phyloP scores from a whole-genome alignment of 2,113 vertebrate species.

The Anolis carolinensis region DNA sequence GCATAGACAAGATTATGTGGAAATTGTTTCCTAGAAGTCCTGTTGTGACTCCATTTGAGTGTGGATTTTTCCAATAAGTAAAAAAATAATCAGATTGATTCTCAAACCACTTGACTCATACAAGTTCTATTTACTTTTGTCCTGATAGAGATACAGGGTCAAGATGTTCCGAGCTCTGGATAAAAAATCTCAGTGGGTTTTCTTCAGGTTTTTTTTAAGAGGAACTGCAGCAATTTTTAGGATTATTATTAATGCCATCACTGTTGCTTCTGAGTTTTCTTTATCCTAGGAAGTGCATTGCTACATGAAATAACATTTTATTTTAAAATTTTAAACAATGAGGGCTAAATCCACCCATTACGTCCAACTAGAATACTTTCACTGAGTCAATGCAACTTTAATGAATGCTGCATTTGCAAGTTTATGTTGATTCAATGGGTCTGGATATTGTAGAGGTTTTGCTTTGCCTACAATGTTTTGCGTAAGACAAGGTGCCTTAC shows the following conservation, averaged over 20 bases:
- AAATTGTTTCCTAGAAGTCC: not conserved
- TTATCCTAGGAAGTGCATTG: not conserved
- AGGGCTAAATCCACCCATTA: not conserved
- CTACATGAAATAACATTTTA: not conserved
- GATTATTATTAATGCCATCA: conserved; percentile 47
- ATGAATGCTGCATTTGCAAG: not conserved
- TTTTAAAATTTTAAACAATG: not conserved
- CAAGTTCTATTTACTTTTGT: not conserved
- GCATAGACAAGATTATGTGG: not conserved
- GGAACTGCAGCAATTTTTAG: conserved; percentile 39
- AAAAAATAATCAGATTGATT: not conserved
- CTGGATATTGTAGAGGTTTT: not conserved
- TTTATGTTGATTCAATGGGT: too few relatives aligned
- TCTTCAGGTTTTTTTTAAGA: conserved; percentile 22
- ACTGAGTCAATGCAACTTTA: not conserved
- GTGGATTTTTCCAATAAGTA: not conserved
- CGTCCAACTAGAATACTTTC: not conserved
- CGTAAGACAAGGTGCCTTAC: not conserved
- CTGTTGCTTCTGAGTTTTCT: too few relatives aligned
- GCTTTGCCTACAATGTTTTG: not conserved
- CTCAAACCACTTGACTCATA: not conserved
- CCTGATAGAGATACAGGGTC: not conserved
- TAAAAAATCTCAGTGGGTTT: not conserved
- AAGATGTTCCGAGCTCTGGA: conserved; percentile 1
- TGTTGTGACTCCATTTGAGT: not conserved